Percentiles rank a stretch among this genome's conserved stretches.
phyloP scores from a whole-genome alignment of 2,888 invertebrate genomes.

The Rapana venosa region DNA sequence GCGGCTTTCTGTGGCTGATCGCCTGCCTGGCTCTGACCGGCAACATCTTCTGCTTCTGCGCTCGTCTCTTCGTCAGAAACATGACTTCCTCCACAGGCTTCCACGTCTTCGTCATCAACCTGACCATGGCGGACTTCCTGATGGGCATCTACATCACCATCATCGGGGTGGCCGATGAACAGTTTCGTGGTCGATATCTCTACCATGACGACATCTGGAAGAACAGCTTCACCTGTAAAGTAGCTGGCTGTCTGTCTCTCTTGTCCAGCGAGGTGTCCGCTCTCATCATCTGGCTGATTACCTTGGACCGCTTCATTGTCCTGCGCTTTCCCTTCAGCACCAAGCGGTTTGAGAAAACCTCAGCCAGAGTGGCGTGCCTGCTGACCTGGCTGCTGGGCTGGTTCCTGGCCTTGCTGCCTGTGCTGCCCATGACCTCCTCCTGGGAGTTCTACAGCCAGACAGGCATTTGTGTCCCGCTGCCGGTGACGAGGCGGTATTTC shows the following conservation, averaged over 20 bases:
- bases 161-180: slow-evolving; percentile 57
- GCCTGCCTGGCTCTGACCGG: slow-evolving; percentile 15
- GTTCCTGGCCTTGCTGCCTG: slow-evolving; percentile 67
- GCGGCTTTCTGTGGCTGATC: slow-evolving; percentile 41
- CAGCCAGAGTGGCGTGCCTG: slow-evolving; percentile 57
- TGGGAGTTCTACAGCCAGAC: slow-evolving; percentile 70
- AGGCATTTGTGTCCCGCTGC: slow-evolving; percentile 74
- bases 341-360: slow-evolving; percentile 56
- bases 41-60: slow-evolving; percentile 21
- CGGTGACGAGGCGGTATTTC: slow-evolving; percentile 71
- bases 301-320: slow-evolving; percentile 83
- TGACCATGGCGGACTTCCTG: slow-evolving; percentile 49
- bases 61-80: not conserved
- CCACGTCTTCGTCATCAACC: slow-evolving; percentile 43
- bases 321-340: slow-evolving; percentile 81
- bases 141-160: slow-evolving; percentile 61
- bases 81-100: not conserved
- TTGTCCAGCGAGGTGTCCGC: slow-evolving; percentile 83
- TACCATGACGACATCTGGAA: slow-evolving; percentile 60
- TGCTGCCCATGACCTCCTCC: slow-evolving; percentile 58
- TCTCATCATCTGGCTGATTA: slow-evolving; percentile 82
- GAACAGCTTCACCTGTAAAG: slow-evolving; percentile 53
- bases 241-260: slow-evolving; percentile 59
- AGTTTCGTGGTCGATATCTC: slow-evolving; percentile 58
- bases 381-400: slow-evolving; percentile 67